A percentile compares a stretch with the other conserved stretches of the same genome.
These are phyloP conservation scores for Euborellia annulipes DNA, from an alignment of 1,140 invertebrate genomes.

Conservation along the genomic window DNA sequence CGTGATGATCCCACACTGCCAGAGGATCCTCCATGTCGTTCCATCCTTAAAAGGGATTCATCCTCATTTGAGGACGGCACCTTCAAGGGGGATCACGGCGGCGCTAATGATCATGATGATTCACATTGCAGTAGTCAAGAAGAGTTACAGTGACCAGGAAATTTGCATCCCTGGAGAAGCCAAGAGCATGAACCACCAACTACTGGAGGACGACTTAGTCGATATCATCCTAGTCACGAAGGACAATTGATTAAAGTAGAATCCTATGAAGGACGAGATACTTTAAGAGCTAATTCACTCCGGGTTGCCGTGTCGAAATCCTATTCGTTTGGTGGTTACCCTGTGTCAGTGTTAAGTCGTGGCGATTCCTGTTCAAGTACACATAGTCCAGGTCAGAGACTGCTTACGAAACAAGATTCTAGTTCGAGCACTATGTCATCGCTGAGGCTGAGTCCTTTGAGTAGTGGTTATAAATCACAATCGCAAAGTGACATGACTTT, in stretches of 20 bases:
- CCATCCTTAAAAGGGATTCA: constrained; percentile 69
- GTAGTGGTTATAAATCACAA: constrained; percentile 62
- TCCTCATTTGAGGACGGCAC: constrained; percentile 56
- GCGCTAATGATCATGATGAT: too few species aligned
- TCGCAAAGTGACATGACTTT: constrained; percentile 48
- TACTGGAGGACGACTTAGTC: too few species aligned
- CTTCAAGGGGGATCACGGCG: constrained; percentile 35
- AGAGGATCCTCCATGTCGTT: constrained; percentile 49
- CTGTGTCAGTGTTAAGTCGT: constrained; percentile 28
- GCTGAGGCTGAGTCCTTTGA: constrained; percentile 65
- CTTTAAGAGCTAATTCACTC: constrained; percentile 30
- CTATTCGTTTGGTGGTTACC: constrained; percentile 72
- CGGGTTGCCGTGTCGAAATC: constrained; percentile 58
- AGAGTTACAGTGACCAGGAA: constrained; percentile 23
- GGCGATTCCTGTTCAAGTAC: constrained; percentile 32
- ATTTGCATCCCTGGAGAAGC: constrained; percentile 27
- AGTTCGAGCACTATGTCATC: too few species aligned
- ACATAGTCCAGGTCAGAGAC: constrained; percentile 33
- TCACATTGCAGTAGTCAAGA: constrained; percentile 21
- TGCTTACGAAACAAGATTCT: constrained; percentile 61
- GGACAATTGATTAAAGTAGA: constrained; percentile 39
- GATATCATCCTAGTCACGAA: too few species aligned
- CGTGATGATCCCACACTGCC: constrained; percentile 21
- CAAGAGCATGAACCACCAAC: too few species aligned
- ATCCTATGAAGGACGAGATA: constrained; percentile 34